Evolutionary conservation across 2,797 vertebrate genomes (phyloP).

Genomic region (Gila robusta): DNA sequence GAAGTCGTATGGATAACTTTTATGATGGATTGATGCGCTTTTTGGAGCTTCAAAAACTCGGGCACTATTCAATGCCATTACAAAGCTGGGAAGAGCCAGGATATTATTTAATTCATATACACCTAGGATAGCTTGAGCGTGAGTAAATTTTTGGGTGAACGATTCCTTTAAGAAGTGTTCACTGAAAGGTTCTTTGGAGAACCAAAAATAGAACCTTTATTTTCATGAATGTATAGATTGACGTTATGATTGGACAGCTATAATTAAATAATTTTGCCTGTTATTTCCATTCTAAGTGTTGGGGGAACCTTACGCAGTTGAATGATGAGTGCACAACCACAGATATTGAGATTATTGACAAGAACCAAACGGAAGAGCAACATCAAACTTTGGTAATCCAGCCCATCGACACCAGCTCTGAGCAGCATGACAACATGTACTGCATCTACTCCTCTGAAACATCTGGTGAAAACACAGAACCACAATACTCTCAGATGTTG

Average conservation of each 20-base stretch:
- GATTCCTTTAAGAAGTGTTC: background rate
- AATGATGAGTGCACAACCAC: slow-evolving; percentile 54
- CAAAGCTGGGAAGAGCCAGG: background rate
- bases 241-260: background rate
- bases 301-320: slow-evolving; percentile 22
- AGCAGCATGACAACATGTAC: background rate
- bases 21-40: too few relatives aligned
- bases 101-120: background rate
- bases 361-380: slow-evolving; percentile 32
- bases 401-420: slow-evolving; percentile 12
- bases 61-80: background rate
- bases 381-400: slow-evolving; percentile 21
- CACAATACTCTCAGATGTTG: slow-evolving; percentile 31
- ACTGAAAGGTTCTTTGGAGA: background rate
- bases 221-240: background rate
- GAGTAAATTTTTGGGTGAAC: background rate
- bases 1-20: too few relatives aligned
- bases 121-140: background rate
- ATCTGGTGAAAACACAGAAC: slow-evolving; percentile 15
- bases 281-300: slow-evolving; percentile 46
- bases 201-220: background rate
- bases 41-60: background rate
- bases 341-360: slow-evolving; percentile 59
- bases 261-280: background rate
- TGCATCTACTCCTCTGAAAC: slow-evolving; percentile 27